Base-by-base conservation (phyloP, 2,113 vertebrate species). In the Bambusicola thoracicus region DNA sequence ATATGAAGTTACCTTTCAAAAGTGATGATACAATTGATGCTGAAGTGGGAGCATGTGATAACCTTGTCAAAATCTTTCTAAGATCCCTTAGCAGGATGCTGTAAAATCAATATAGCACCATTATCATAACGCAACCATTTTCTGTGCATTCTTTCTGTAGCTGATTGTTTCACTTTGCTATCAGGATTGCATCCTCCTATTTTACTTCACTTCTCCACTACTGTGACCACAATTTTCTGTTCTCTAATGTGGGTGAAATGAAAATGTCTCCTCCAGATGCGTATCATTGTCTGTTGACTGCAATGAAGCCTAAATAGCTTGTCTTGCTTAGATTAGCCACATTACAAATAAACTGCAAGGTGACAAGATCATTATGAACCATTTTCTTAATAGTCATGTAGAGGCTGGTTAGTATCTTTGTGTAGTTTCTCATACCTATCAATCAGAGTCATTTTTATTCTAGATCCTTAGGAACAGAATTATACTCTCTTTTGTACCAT, bases 101-200 rank as follows among this genome's bases (percentile, higher is more conserved):
- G 69, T 53, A 65, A 90, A 92, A 96, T 97, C 94, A 77, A 91
- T 95, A 85, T 25, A 63, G 44, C 11, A 43, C 67, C 79, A 94
- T 95, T 96, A 93, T 43, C 91, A 44, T 92, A 95, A 96, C 91
- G 81, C 43, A 91, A 10, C 68, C 21, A 38, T 91, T 94, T 89
- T 80, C 63, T 87, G 18, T 59, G 40, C 16, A 3, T 82, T 80
- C 79, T 94, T 96, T 87, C 93, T 95, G 89, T 72, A 65, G 61
- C 30, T 87, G 61, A 34, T 67, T 4, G 0, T 62, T 61, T 85
- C 66, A 34, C 46, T 80, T 87, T 89, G 76, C 82, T 83, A 34
- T 72, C 55, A 10, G 30, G 46, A 81, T 40, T 92, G 7, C 25
- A 88, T 80, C 38, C 20, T 93, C 40, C 62, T 79, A 38, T n/a